Evolutionary conservation across 1,140 invertebrate genomes (phyloP).

Genomic region (Branchinecta lynchi): DNA sequence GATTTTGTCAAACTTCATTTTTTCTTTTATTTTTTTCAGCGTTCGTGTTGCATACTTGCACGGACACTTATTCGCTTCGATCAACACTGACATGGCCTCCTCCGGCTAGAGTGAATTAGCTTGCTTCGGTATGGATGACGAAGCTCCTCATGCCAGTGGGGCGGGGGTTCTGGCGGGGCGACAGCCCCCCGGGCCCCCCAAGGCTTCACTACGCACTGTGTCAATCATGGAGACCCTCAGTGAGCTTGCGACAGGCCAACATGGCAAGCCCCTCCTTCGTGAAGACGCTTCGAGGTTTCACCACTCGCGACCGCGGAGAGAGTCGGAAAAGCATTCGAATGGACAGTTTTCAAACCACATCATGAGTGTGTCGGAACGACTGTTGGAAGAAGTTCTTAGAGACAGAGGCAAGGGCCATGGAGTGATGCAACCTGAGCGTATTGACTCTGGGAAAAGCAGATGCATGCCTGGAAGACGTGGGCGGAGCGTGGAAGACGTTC

Average conservation of each 20-base stretch:
- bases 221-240: constrained; percentile 27
- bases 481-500: constrained; percentile 19
- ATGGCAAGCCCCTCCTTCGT: constrained; percentile 19
- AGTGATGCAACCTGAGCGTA: background rate
- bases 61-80: no score
- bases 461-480: constrained; percentile 9
- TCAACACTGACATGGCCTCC: no score
- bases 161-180: background rate
- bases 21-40: no score
- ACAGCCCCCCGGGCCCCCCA: constrained; percentile 10
- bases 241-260: constrained; percentile 24
- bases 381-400: background rate
- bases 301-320: constrained; percentile 15
- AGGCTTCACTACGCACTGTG: constrained; percentile 23
- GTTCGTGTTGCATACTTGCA: no score
- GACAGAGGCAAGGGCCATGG: background rate
- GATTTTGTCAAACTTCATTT: no score
- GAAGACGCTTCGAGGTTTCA: constrained; percentile 15
- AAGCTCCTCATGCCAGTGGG: background rate
- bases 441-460: background rate
- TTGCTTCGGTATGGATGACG: background rate
- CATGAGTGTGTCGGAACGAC: background rate
- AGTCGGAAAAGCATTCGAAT: constrained; percentile 4
- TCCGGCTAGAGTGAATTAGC: no score
- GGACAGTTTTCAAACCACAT: background rate